Percentiles rank a stretch among this genome's conserved stretches.
Evolutionary conservation across 2,797 vertebrate genomes (phyloP).

Genomic region (Peromyscus eremicus): DNA sequence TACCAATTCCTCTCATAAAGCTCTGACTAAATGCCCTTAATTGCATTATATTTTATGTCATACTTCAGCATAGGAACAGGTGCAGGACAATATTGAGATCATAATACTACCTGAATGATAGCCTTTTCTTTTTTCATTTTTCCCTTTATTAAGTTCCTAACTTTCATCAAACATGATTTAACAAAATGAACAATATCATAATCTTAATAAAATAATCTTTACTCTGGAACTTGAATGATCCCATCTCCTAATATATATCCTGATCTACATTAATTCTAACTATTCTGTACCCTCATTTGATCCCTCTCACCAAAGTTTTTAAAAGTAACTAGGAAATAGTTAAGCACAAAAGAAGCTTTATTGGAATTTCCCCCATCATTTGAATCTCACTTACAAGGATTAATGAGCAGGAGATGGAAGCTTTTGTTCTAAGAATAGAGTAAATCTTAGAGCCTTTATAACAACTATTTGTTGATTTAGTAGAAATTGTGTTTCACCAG

Average conservation of each 20-base stretch:
- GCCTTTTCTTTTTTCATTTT: not conserved
- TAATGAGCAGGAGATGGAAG: slow-evolving; percentile 85
- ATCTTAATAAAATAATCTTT: not conserved
- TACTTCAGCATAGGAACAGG: not conserved
- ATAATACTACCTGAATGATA: not conserved
- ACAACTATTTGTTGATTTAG: slow-evolving; percentile 89
- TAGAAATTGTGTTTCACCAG: slow-evolving; percentile 88
- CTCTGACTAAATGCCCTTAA: not conserved
- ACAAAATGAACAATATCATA: not conserved
- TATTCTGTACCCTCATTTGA: not conserved
- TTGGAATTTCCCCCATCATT: slow-evolving; percentile 82
- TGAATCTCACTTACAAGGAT: slow-evolving; percentile 83
- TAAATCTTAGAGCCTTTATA: slow-evolving; percentile 85
- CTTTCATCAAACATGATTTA: slow-evolving; percentile 22
- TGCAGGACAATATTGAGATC: not conserved
- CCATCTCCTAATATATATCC: slow-evolving; percentile 33
- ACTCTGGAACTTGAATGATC: not conserved
- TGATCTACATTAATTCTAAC: slow-evolving; percentile 64
- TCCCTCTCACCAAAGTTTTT: slow-evolving; percentile 39
- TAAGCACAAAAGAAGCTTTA: slow-evolving; percentile 50
- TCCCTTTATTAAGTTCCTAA: not conserved
- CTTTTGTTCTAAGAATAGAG: slow-evolving; percentile 83
- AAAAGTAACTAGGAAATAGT: slow-evolving; percentile 62
- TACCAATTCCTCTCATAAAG: not conserved
- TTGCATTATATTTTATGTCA: not conserved